These are phyloP conservation scores for Drosophila simulans DNA, from an alignment of 1,140 invertebrate species.

Conservation along the genomic window DNA sequence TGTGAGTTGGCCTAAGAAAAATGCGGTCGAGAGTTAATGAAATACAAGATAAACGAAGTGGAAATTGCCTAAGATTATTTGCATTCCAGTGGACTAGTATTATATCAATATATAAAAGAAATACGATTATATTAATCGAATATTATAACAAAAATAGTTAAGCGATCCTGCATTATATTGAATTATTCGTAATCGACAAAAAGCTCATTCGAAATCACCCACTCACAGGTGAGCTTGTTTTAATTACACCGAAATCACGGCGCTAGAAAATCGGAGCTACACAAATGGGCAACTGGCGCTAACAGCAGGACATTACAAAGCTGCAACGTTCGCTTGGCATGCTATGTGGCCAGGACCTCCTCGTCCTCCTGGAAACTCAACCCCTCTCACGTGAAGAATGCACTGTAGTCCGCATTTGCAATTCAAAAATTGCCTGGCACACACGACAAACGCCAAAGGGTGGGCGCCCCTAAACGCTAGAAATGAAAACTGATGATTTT, in stretches of 20 bases:
- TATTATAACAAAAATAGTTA: too few species aligned
- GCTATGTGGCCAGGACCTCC: constrained; percentile 25
- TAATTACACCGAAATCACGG: constrained; percentile 36
- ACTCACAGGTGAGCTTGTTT: constrained; percentile 5
- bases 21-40: neutral
- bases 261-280: constrained; percentile 2
- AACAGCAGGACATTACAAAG: constrained; percentile 57
- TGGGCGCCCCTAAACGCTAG: constrained; percentile 37
- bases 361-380: neutral
- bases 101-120: neutral
- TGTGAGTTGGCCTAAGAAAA: neutral
- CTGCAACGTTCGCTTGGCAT: constrained; percentile 32
- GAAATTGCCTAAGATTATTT: neutral
- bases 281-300: constrained; percentile 39
- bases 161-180: too few species aligned
- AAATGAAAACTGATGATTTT: constrained; percentile 52
- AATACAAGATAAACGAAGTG: neutral
- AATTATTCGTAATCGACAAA: neutral
- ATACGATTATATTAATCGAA: neutral
- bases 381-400: constrained; percentile 40
- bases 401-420: constrained; percentile 46
- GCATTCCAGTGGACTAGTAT: too few species aligned
- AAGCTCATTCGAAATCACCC: neutral
- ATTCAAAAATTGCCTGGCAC: constrained; percentile 31
- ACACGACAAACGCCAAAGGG: constrained; percentile 1